Evolutionary conservation across 1,140 invertebrate genomes (phyloP).

Genomic region (Hesperophylax magnus): DNA sequence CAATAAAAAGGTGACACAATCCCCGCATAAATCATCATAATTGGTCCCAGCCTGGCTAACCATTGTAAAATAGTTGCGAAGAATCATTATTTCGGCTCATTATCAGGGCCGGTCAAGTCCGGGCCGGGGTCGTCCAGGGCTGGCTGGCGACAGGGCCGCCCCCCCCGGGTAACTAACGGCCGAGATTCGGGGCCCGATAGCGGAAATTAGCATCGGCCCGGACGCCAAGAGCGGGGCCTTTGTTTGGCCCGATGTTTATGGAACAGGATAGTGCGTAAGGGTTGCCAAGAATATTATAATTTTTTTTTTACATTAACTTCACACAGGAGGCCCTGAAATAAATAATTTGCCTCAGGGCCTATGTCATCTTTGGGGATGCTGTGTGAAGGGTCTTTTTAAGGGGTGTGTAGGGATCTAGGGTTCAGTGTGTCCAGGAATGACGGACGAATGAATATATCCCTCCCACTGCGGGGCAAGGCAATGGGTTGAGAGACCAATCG

Average conservation of each 20-base stretch:
- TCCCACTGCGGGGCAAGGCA: no score
- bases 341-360: no score
- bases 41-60: not conserved
- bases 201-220: slow-evolving; percentile 56
- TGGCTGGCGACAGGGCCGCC: slow-evolving; percentile 30
- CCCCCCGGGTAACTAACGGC: slow-evolving; percentile 48
- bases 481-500: no score
- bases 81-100: slow-evolving; percentile 57
- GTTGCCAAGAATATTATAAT: not conserved
- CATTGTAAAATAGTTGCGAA: slow-evolving; percentile 47
- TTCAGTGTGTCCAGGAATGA: no score
- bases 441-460: no score
- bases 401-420: no score
- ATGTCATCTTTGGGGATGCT: no score
- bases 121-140: slow-evolving; percentile 38
- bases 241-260: slow-evolving; percentile 53
- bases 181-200: slow-evolving; percentile 52
- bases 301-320: no score
- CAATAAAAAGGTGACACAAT: slow-evolving; percentile 15
- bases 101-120: slow-evolving; percentile 38
- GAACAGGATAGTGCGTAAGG: slow-evolving; percentile 1
- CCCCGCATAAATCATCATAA: slow-evolving; percentile 36
- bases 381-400: no score
- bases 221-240: slow-evolving; percentile 45
- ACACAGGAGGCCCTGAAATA: no score